Evolutionary conservation across 2,888 invertebrate genomes (phyloP).

Genomic region (Heliconius cydno): DNA sequence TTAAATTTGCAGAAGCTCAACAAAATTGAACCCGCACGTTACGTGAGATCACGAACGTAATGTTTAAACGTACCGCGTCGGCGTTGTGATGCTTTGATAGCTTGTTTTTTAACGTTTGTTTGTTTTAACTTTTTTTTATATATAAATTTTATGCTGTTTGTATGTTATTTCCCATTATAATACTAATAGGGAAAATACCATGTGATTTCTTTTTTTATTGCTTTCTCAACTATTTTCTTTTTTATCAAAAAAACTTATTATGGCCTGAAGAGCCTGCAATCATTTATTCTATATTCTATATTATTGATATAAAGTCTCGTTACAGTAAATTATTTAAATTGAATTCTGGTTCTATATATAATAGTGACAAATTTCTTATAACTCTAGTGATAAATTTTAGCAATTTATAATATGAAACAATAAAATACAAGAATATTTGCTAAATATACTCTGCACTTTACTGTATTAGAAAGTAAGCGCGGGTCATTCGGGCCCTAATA

Average conservation of each 20-base stretch:
- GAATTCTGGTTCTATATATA: neutral
- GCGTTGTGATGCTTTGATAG: conserved; percentile 46
- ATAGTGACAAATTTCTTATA: neutral
- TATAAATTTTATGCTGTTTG: neutral
- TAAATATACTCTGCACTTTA: conserved; percentile 6
- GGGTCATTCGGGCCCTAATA: conserved; percentile 50
- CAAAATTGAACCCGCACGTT: conserved; percentile 42
- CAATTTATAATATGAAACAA: neutral
- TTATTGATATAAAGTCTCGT: neutral
- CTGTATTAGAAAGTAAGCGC: conserved; percentile 34
- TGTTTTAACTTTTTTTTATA: neutral
- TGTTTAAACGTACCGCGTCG: conserved; percentile 48
- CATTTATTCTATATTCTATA: neutral
- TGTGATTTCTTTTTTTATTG: neutral
- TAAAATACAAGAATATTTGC: conserved; percentile 19
- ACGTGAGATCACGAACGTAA: conserved; percentile 41
- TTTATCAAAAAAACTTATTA: too few relatives aligned
- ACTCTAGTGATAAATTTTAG: neutral
- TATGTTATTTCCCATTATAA: neutral
- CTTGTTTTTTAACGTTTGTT: neutral
- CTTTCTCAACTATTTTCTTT: neutral
- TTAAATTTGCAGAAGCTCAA: conserved; percentile 34
- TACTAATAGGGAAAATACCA: neutral
- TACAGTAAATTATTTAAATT: neutral
- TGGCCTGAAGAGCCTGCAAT: too few relatives aligned